These are phyloP conservation scores for Botia almorhae DNA, from an alignment of 2,797 vertebrate genomes.

Conservation along the genomic window DNA sequence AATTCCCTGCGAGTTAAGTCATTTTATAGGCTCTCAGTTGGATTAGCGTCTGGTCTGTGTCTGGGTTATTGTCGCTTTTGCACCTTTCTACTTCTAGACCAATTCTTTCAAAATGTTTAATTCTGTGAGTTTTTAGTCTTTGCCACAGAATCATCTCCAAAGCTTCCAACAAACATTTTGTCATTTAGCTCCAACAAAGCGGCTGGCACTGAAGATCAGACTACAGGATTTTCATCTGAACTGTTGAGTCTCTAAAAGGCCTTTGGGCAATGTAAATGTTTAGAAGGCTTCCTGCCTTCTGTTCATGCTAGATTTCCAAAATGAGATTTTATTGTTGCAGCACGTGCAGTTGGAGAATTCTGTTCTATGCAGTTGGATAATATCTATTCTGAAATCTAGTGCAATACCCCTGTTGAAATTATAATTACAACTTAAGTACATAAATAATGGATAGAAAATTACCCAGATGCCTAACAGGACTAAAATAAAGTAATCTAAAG, in stretches of 20 bases:
- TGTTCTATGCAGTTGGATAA: neutral
- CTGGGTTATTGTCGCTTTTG: neutral
- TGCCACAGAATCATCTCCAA: no score
- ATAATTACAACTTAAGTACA: no score
- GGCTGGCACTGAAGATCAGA: neutral
- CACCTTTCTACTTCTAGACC: neutral
- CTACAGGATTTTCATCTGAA: neutral
- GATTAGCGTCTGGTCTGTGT: neutral
- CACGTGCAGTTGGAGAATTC: neutral
- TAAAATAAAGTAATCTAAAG: no score
- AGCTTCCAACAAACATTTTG: neutral
- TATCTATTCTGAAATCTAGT: no score
- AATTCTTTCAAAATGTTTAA: neutral
- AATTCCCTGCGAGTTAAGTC: neutral
- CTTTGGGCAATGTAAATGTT: conserved; percentile 9
- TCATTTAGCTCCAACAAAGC: neutral
- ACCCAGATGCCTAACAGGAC: no score
- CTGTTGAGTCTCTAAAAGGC: neutral
- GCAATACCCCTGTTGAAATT: no score
- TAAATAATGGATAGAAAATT: no score
- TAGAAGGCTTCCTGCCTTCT: neutral
- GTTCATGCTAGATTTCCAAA: conserved; percentile 12
- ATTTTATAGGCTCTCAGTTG: neutral
- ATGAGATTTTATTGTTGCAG: neutral
- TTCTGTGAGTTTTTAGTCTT: no score